Base-by-base conservation (phyloP, 2,888 invertebrate species). In the Campoplex nolae region DNA sequence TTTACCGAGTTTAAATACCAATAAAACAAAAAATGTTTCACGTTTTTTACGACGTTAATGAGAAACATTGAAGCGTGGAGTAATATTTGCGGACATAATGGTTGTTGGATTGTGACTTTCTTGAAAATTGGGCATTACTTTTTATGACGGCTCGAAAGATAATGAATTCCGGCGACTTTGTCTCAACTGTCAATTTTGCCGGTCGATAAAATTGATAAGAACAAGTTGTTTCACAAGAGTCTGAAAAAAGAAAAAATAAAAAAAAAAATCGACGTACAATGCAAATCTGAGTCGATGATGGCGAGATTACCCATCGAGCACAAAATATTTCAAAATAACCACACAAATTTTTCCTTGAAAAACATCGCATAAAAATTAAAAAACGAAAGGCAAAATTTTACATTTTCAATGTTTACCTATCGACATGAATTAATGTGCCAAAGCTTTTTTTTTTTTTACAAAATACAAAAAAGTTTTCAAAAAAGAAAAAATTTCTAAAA, bases 61-160 rank as follows among this genome's bases (percentile, higher is more conserved):
- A 32, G 32, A 7, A 32, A 32, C 16, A 62, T 62, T 62, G 3
- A 11, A 32, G 62, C 62, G 32, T 62, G 32, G 32, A 62, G 32
- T 32, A 62, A 32, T 62, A 62, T 62, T 62, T 62, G 62, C 62
- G 32, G 32, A 62, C 62, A 62, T 28, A 32, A 32, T 32, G 32
- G 32, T 62, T 32, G 28, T 62, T 6, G 62, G 16, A 32, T 11
- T 68, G 56, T 68, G 56, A 54, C 70, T 68, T 58, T 83, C 76
- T 18, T 16, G 28, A 58, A 32, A 62, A 13, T 45, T n/a, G 28
- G 68, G 28, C 56, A 70, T 58, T 32, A 68, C 68, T 18, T 58
- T 70, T 28, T 35, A 76, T 62, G 62, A 32, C 62, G 32, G 28
- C 62, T 62, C 4, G 32, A 32, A 32, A 62, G 62, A 62, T 62